Conservation (phyloP, 2,888 invertebrate species). For the Drosophila paramelanica region DNA sequence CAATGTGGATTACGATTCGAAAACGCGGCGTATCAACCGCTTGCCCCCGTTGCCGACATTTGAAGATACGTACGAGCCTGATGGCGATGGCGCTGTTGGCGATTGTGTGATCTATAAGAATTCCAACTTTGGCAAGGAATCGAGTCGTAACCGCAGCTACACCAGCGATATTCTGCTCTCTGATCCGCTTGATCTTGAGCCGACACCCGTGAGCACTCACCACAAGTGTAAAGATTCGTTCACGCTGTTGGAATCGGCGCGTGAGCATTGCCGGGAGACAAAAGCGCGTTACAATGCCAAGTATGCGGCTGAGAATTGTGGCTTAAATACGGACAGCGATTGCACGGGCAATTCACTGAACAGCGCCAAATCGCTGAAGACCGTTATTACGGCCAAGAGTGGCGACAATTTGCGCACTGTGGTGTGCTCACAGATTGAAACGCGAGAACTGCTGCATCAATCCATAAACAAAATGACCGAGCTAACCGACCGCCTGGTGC, state of each 20-base stretch:
- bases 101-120: constrained; percentile 37
- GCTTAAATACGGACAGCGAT: constrained; percentile 12
- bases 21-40: neutral
- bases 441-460: constrained; percentile 55
- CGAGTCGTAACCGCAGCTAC: neutral
- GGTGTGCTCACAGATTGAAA: constrained; percentile 65
- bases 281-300: constrained; percentile 1
- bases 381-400: constrained; percentile 63
- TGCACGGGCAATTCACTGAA: constrained; percentile 46
- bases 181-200: neutral
- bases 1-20: neutral
- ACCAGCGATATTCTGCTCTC: neutral
- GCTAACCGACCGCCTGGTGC: neutral
- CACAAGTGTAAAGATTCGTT: neutral
- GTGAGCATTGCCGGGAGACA: constrained; percentile 4
- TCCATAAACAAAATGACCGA: constrained; percentile 25
- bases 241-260: constrained; percentile 14
- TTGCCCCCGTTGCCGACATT: neutral
- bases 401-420: constrained; percentile 59
- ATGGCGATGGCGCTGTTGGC: neutral
- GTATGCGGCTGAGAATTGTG: neutral
- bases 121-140: neutral
- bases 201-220: neutral
- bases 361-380: constrained; percentile 39
- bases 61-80: neutral